A percentile compares a stretch with the other conserved stretches of the same genome.
Conservation (phyloP, 2,797 vertebrate species). For the Cossypha heuglini region DNA sequence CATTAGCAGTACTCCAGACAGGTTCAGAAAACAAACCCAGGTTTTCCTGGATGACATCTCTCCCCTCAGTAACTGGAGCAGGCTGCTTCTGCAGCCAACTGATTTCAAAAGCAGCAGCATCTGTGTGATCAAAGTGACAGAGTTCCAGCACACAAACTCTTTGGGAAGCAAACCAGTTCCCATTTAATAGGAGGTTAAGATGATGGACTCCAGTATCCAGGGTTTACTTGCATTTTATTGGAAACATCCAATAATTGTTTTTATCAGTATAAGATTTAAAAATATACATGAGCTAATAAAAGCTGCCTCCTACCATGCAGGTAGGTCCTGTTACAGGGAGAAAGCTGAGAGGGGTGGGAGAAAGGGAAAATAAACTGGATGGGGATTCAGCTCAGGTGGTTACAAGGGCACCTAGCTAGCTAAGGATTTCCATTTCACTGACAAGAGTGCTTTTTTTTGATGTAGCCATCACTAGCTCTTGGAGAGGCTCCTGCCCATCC, state of each 20-base stretch:
- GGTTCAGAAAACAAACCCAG: constrained; percentile 21
- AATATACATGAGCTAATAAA: not conserved
- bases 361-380: not conserved
- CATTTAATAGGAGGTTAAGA: not conserved
- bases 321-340: not conserved
- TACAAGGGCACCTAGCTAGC: not conserved
- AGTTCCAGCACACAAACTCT: not conserved
- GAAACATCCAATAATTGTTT: not conserved
- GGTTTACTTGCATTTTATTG: not conserved
- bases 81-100: constrained; percentile 1
- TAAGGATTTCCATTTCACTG: not conserved
- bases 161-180: not conserved
- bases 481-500: not conserved
- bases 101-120: constrained; percentile 26
- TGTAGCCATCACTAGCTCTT: not conserved
- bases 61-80: constrained; percentile 18
- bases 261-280: not conserved
- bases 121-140: not conserved
- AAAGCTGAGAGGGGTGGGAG: not conserved
- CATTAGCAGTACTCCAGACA: not conserved
- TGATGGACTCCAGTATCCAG: not conserved
- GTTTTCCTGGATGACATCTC: not conserved
- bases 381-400: not conserved
- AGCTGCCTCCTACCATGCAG: not conserved
- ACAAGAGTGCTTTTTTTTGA: not conserved